Evolutionary conservation across 2,113 vertebrate species (phyloP).

Genomic region (Etheostoma spectabile): DNA sequence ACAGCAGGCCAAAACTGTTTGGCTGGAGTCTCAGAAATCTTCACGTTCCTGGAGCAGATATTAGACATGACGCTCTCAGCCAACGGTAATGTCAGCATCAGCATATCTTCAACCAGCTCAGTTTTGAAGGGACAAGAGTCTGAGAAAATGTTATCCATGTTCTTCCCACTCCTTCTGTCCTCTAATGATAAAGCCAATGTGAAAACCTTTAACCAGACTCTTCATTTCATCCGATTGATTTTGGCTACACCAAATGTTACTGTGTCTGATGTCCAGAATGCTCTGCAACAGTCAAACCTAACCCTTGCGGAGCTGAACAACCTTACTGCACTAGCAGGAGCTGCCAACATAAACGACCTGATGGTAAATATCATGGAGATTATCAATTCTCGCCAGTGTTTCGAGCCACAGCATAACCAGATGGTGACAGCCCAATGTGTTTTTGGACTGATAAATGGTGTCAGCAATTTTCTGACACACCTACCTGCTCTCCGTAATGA

Average conservation of each 20-base stretch:
- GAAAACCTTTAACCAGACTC: constrained; percentile 54
- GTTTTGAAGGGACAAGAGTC: constrained; percentile 21
- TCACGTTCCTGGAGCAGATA: constrained; percentile 67
- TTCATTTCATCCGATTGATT: constrained; percentile 71
- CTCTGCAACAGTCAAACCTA: constrained; percentile 72
- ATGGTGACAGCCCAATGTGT: constrained; percentile 63
- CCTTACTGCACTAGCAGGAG: constrained; percentile 50
- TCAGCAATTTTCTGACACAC: constrained; percentile 60
- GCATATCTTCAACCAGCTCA: constrained; percentile 21
- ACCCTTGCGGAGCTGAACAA: constrained; percentile 70
- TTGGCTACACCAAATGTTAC: constrained; percentile 58
- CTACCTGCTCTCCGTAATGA: constrained; percentile 62
- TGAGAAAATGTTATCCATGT: constrained; percentile 47
- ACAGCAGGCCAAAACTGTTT: constrained; percentile 64
- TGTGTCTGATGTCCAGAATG: constrained; percentile 63
- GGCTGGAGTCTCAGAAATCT: constrained; percentile 66
- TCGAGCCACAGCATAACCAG: constrained; percentile 45
- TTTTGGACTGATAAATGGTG: constrained; percentile 55
- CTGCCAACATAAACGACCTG: constrained; percentile 57
- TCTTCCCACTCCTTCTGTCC: constrained; percentile 73
- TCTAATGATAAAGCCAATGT: constrained; percentile 39
- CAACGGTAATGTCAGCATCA: constrained; percentile 37
- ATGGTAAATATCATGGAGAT: constrained; percentile 60
- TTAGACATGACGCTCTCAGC: constrained; percentile 40
- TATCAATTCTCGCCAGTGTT: constrained; percentile 65